Evolutionary conservation across 2,113 vertebrate species (phyloP), one percentile per base, ranked within the genome.

Genomic region (Chaetops frenatus): DNA sequence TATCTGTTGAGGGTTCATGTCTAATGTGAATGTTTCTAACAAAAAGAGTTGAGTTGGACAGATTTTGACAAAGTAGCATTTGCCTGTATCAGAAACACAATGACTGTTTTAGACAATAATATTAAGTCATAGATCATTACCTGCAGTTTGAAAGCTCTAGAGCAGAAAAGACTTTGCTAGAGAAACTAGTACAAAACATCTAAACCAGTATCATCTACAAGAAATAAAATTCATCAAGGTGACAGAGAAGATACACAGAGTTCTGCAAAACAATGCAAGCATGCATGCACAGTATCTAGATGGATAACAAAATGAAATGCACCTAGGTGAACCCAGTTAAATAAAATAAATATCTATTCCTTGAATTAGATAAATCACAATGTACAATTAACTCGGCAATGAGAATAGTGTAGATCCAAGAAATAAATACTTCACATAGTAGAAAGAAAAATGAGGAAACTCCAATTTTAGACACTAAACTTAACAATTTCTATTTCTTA

Each of bases 401-500:
- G 56, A 40, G 53, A 92, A 44, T 16, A 88, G 57, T 8, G 7
- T 90, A 86, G 88, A 87, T 64, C 11, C 67, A 85, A 53, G 50
- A 60, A 91, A 89, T 73, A 93, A 95, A 81, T 88, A 28, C 69
- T 95, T 90, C 61, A 77, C 25, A 57, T 60, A 91, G 80, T 38
- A 85, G 77, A 88, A 97, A 96, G 83, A 87, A 96, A 94, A 86
- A 81, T 81, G 71, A 93, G 79, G 67, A 92, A 93, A 96, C 94
- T 91, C 83, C 20, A 47, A 33, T 85, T 97, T 95, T 93, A 96
- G 94, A 94, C 86, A 76, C 38, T 90, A 91, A 92, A 94, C 84
- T 90, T 85, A 81, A 94, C 91, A 96, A 71, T 76, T 96, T 80
- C 94, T 93, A 73, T 82, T 95, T 79, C 70, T 95, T 96, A 95